Base-by-base conservation (phyloP, 2,888 invertebrate species). In the Caenorhabditis sp. region DNA sequence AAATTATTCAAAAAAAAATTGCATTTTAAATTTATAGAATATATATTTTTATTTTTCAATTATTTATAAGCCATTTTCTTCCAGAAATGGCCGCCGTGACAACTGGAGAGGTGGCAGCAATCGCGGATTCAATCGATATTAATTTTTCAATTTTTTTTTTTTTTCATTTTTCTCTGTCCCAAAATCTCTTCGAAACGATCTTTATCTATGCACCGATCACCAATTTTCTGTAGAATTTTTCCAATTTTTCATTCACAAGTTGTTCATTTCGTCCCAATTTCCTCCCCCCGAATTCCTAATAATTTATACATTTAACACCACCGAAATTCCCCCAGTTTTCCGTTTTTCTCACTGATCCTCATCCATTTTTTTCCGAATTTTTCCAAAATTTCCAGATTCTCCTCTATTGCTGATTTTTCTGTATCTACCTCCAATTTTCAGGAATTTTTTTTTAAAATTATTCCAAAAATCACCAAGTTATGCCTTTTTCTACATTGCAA, bases 321-420 rank as follows among this genome's bases (percentile, higher is more conserved):
- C 32, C 32, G 32, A 6, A 32, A 32, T 55, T 32, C 28, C 18
- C 1, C 6, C 32, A 15, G 11, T 56, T 32, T 9, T 32, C 56
- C 15, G 1, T 58, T 37, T 37, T 44, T 53, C 22, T 37, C 24
- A 26, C 35, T 37, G 11, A 26, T 55, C 37, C 55, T 56, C 44
- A 67, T 18, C n/a, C n/a, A 40, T 55, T 53, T 53, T 55, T 67
- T 55, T 24, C 26, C 18, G 24, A 47, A 40, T 44, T 60, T 35
- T 40, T 40, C 60, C 9, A 58, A 6, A 9, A 37, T 24, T 13
- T 60, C 24, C 35, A 58, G 11, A 37, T 11, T 60, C n/a, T 62
- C 44, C 24, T n/a, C 20, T 40, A 9, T 62, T 15, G 15, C 22
- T 61, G 22, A 26, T 37, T 20, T 40, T 40, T 40, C 13, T 40